Conservation (phyloP, 2,888 invertebrate genomes). For the Lithophane socia region DNA sequence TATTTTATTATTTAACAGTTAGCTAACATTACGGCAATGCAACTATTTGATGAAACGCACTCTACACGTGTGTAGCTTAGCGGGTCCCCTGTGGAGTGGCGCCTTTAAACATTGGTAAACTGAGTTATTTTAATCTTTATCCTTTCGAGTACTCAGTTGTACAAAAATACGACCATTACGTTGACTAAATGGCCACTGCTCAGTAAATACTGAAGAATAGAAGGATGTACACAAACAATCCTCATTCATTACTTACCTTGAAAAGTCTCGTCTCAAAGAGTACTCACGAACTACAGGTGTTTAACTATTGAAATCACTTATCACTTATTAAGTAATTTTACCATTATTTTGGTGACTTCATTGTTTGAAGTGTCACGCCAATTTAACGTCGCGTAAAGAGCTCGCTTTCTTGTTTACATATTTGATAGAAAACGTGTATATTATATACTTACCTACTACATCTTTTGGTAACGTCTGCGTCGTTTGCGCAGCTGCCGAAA, state of each 20-base stretch:
- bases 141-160: no score
- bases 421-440: constrained; percentile 33
- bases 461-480: not conserved
- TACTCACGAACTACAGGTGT: constrained; percentile 6
- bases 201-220: not conserved
- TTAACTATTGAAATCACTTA: constrained; percentile 10
- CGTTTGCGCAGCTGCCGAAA: constrained; percentile 28
- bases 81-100: no score
- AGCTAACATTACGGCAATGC: no score
- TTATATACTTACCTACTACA: not conserved
- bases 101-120: no score
- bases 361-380: constrained; percentile 48
- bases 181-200: no score
- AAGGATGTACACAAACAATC: not conserved
- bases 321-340: constrained; percentile 39
- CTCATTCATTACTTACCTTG: constrained; percentile 12
- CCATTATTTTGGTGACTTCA: constrained; percentile 43
- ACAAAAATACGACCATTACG: no score
- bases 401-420: constrained; percentile 43
- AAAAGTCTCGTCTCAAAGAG: constrained; percentile 20
- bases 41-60: no score
- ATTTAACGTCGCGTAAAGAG: constrained; percentile 27
- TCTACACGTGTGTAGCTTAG: no score
- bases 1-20: no score
- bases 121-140: no score